Evolutionary conservation across 2,888 invertebrate species (phyloP).

Genomic region (Epinotia brunnichana): DNA sequence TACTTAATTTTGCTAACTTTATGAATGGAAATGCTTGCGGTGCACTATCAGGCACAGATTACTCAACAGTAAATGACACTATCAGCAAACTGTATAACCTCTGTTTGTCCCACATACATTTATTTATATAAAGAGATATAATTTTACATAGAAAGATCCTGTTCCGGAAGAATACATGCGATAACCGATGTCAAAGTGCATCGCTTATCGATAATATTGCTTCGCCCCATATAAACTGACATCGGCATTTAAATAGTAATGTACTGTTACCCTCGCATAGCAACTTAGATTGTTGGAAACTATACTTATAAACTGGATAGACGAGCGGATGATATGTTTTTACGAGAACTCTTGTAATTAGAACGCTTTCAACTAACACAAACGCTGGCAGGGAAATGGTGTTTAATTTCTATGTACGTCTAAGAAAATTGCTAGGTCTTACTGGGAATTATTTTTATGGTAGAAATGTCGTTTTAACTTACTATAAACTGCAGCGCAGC

Average conservation of each 20-base stretch:
- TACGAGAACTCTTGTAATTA: conserved; percentile 34
- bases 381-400: conserved; percentile 28
- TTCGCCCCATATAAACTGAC: conserved; percentile 50
- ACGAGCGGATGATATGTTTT: conserved; percentile 21
- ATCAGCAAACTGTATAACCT: conserved; percentile 25
- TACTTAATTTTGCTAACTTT: neutral
- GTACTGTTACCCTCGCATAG: conserved; percentile 17
- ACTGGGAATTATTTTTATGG: neutral
- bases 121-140: conserved; percentile 9
- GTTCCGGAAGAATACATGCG: conserved; percentile 52
- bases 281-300: conserved; percentile 13
- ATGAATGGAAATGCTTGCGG: neutral
- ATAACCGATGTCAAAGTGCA: conserved; percentile 66
- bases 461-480: neutral
- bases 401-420: conserved; percentile 12
- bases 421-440: conserved; percentile 9
- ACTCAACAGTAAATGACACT: conserved; percentile 18
- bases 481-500: neutral
- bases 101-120: conserved; percentile 26
- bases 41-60: conserved; percentile 12
- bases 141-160: conserved; percentile 39
- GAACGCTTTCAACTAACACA: conserved; percentile 32
- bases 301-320: conserved; percentile 33
- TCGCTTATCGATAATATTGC: conserved; percentile 49
- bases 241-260: conserved; percentile 44